Conservation (phyloP, 2,888 invertebrate species). For the Synanthedon andrenaeformis region DNA sequence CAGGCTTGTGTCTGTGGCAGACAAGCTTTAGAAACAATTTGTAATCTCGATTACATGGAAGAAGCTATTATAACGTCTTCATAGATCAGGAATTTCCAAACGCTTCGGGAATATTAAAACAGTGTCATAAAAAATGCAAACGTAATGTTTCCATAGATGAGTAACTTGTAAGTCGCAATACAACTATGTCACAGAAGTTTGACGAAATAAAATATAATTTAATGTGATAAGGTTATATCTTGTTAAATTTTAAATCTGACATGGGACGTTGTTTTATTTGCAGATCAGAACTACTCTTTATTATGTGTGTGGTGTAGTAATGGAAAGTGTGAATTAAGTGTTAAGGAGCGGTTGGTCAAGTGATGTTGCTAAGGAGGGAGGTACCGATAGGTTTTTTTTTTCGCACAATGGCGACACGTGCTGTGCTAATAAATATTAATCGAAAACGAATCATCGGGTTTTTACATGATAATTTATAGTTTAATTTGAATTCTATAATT, state of each 20-base stretch:
- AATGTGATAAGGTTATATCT: neutral
- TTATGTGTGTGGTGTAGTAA: conserved; percentile 3
- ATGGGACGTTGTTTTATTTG: neutral
- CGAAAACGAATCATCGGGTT: too few species aligned
- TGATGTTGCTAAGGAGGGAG: neutral
- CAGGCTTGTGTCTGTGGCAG: too few species aligned
- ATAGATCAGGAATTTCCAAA: conserved; percentile 27
- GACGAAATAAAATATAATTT: neutral
- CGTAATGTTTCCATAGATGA: neutral
- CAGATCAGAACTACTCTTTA: neutral
- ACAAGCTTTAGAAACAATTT: neutral
- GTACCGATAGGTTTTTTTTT: neutral
- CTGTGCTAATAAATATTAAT: neutral
- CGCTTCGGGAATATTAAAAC: conserved; percentile 31
- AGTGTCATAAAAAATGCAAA: conserved; percentile 1
- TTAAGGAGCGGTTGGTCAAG: neutral
- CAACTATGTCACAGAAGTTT: neutral
- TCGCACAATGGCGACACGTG: neutral
- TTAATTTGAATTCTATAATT: too few species aligned
- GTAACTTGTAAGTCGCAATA: neutral
- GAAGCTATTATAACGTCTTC: conserved; percentile 25
- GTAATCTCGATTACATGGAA: conserved; percentile 23
- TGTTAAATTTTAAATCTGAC: neutral
- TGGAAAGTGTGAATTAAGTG: conserved; percentile 16
- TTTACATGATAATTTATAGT: too few species aligned